Base-by-base conservation (phyloP, 2,797 vertebrate genomes). In the Muscicapa striata region DNA sequence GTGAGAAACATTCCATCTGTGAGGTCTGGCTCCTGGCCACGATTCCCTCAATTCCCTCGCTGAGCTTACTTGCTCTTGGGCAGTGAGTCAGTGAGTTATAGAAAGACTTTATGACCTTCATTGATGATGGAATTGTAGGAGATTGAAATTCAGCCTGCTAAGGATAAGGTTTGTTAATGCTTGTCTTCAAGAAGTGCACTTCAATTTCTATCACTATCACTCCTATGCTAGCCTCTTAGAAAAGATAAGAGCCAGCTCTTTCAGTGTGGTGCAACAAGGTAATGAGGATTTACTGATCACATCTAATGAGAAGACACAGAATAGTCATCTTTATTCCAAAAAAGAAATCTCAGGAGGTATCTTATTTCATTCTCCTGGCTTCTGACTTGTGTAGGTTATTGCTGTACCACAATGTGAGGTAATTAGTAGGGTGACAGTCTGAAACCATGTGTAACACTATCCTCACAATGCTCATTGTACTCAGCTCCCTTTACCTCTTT, bases 11-110 rank as follows among this genome's bases (percentile, higher is more conserved):
- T 38, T 90, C 82, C 87, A 93, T 94, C 87, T 93, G 87, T 72
- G 70, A 81, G 29, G 58, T 66, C 76, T 95, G 76, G 87, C 90
- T 84, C 86, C 68, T 48, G 43, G 70, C 91, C 92, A 96, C 1
- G 2, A 66, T 67, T 85, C 58, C 52, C 66, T 89, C 3, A 16
- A 38, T 46, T 87, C 58, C 32, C 69, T 81, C 3, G 13, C 51
- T 63, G 43, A 77, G 75, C 27, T 86, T 81, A 57, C 62, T 41
- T 49, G 51, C 76, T 59, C 55, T 86, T 85, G 79, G 76, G 48
- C 73, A 72, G n/a, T 76, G 79, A 95, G 40, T 89, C 68, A 94
- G 49, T 48, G 45, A 92, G 62, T 82, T 88, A 59, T 1, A 87
- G 82, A 84, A 92, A 87, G 66, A 34, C 54, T 54, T 55, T 14